phyloP scores from a whole-genome alignment of 2,113 vertebrate species.

The Tragelaphus scriptus region DNA sequence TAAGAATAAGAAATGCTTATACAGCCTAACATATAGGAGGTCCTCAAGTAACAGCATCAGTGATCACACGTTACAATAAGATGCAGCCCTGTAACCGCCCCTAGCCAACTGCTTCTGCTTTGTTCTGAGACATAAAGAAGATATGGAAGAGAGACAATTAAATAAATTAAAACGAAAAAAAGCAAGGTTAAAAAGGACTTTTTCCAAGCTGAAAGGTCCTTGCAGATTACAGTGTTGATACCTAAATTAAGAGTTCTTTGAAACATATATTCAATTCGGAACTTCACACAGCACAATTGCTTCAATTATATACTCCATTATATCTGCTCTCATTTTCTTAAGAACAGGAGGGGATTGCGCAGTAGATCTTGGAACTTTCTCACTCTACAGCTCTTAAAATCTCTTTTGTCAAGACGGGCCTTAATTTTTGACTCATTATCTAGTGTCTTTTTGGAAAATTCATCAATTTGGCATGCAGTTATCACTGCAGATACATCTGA shows the following conservation, averaged over 20 bases:
- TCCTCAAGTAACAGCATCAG: not conserved
- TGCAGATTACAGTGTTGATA: not conserved
- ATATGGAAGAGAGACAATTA: not conserved
- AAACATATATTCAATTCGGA: slow-evolving; percentile 5
- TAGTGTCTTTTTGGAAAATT: not conserved
- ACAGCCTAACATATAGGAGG: not conserved
- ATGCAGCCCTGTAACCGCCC: not conserved
- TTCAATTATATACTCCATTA: slow-evolving; percentile 26
- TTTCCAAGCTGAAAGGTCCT: not conserved
- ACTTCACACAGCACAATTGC: not conserved
- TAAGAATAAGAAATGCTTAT: not conserved
- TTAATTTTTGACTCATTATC: not conserved
- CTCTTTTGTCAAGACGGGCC: not conserved
- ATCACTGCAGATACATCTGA: not conserved
- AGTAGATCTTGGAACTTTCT: not conserved
- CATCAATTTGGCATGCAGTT: not conserved
- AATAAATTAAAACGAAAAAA: not conserved
- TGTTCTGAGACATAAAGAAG: not conserved
- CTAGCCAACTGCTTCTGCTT: not conserved
- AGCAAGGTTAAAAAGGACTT: not conserved
- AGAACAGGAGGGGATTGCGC: not conserved
- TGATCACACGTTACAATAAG: not conserved
- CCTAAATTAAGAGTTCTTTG: slow-evolving; percentile 41
- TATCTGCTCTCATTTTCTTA: slow-evolving; percentile 6
- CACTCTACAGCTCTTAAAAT: not conserved